phyloP scores from a whole-genome alignment of 2,113 vertebrate genomes.

The Parus major region DNA sequence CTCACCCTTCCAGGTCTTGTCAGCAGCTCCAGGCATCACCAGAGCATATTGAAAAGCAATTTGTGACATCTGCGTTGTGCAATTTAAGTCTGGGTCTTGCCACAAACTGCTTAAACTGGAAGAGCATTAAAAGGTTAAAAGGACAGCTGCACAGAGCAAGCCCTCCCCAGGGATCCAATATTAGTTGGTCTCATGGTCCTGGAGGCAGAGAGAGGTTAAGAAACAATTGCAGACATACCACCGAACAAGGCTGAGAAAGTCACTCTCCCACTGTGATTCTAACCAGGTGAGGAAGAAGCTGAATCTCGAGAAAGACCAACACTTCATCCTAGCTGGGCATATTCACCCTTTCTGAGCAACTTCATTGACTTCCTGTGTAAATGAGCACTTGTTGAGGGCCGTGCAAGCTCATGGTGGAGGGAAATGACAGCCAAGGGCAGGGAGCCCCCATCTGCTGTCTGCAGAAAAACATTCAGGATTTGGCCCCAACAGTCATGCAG shows the following conservation, averaged over 20 bases:
- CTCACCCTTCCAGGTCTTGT: constrained; percentile 27
- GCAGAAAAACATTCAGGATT: neutral
- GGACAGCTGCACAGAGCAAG: constrained; percentile 14
- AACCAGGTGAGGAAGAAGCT: neutral
- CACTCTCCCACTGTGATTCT: neutral
- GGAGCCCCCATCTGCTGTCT: neutral
- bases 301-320: neutral
- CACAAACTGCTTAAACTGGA: constrained; percentile 28
- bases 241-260: neutral
- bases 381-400: neutral
- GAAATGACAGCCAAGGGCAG: neutral
- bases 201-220: neutral
- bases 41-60: constrained; percentile 62
- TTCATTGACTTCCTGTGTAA: neutral
- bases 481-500: neutral
- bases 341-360: neutral
- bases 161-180: neutral
- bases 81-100: constrained; percentile 26
- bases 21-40: constrained; percentile 43
- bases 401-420: accelerated
- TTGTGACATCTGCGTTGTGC: constrained; percentile 42
- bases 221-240: neutral
- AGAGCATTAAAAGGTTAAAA: constrained; percentile 54
- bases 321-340: neutral
- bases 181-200: neutral